These are phyloP conservation scores for Venturia canescens DNA, from an alignment of 1,140 invertebrate species.

Conservation along the genomic window DNA sequence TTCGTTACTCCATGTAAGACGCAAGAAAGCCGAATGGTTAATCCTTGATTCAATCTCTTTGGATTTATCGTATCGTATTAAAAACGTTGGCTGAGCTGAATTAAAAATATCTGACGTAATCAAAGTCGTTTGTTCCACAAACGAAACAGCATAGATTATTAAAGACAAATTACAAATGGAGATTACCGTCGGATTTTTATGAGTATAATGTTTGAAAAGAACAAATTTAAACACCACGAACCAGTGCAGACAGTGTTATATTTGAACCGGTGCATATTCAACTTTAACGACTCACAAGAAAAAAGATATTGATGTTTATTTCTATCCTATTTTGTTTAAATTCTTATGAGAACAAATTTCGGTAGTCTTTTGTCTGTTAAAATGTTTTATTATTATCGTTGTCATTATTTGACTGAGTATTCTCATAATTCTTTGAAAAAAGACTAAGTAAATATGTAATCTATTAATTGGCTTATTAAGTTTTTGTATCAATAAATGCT, in stretches of 20 bases:
- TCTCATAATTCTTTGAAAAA: conserved; percentile 19
- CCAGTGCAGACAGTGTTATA: not conserved
- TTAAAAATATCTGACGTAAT: not conserved
- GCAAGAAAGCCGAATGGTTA: conserved; percentile 25
- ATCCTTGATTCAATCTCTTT: conserved; percentile 25
- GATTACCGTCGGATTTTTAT: not conserved
- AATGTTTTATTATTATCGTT: conserved; percentile 31
- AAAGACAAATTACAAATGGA: not conserved
- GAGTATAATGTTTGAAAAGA: not conserved
- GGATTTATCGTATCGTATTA: not conserved
- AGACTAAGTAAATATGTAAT: conserved; percentile 6
- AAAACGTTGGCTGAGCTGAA: not conserved
- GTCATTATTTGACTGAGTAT: conserved; percentile 32
- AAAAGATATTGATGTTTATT: conserved; percentile 12
- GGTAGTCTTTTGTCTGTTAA: conserved; percentile 7
- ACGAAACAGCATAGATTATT: not conserved
- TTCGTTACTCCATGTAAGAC: conserved; percentile 22
- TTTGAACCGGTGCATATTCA: conserved; percentile 12
- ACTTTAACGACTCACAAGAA: conserved; percentile 42
- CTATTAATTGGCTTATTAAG: conserved; percentile 6
- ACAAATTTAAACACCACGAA: not conserved
- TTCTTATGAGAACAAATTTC: conserved; percentile 33
- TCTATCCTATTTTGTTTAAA: conserved; percentile 18
- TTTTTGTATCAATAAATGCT: conserved; percentile 38
- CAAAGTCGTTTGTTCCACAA: not conserved